Percentiles rank a stretch among this genome's conserved stretches.
These are phyloP conservation scores for Ramphastos sulfuratus DNA, from an alignment of 2,113 vertebrate species.

Conservation along the genomic window DNA sequence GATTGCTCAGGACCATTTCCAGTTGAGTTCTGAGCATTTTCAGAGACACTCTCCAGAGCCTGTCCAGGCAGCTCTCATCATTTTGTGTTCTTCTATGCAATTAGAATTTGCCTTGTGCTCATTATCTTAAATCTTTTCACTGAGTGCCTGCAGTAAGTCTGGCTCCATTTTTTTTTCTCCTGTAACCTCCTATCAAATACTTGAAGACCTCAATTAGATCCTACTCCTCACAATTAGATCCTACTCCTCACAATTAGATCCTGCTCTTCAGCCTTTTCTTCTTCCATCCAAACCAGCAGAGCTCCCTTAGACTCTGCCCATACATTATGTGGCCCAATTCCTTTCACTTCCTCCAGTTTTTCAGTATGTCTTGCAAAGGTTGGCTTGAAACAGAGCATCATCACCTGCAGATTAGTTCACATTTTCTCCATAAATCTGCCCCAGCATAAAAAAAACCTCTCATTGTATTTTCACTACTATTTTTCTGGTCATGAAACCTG, in stretches of 20 bases:
- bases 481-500: not conserved
- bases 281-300: not conserved
- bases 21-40: not conserved
- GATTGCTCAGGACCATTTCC: not conserved
- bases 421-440: not conserved
- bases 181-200: not conserved
- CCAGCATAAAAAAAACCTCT: not conserved
- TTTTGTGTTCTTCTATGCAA: not conserved
- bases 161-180: not conserved
- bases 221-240: too few species aligned
- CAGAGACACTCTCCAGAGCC: not conserved
- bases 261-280: not conserved
- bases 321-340: not conserved
- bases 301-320: not conserved
- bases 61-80: not conserved
- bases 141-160: not conserved
- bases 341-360: not conserved
- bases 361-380: not conserved
- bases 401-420: not conserved
- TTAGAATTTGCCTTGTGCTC: not conserved
- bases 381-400: not conserved
- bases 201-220: not conserved
- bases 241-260: too few species aligned
- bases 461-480: not conserved
- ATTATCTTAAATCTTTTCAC: not conserved